Base-by-base conservation (phyloP, 2,113 vertebrate species). In the Gasterosteus nipponicus region DNA sequence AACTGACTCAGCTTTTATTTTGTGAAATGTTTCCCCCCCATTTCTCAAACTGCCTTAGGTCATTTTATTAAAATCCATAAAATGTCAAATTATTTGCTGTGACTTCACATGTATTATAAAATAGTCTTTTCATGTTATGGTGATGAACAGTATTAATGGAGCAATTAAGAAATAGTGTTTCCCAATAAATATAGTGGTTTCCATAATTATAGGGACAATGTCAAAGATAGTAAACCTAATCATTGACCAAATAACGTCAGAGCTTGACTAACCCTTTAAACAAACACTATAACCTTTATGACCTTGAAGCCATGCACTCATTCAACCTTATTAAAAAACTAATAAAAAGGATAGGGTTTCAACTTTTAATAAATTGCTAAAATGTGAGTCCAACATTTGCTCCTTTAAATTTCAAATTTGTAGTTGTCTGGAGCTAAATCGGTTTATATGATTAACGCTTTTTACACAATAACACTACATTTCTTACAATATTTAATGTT, bases 231-330 rank as follows among this genome's bases (percentile, higher is more conserved):
- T 54, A 46, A 73, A 73, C 19, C 10, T 31, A 33, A 60, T 59
- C 33, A 63, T 77, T 77, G 22, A 77, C 12, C 22, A 14, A 46
- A 10, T 8, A 15, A 15, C 5, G 1, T 19, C 26, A 62, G 16
- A 62, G 8, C 12, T 71, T 22, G 65, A 53, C 49, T 6, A 59
- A 41, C 49, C 26, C 16, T 77, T 42, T 2, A 18, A 54, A 70
- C 64, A 73, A 63, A 69, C 44, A 78, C n/a, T n/a, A 16, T 54
- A 56, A 64, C 7, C 60, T 64, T 53, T 69, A 65, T 51, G 64
- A 57, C 16, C 49, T 15, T 31, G 11, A 76, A 33, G 10, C 10
- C 18, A 41, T 65, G 33, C 29, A 35, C 4, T 58, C 1, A 47
- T 61, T 60, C 7, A 42, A 39, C 12, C 22, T 5, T 67, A 26